Evolutionary conservation across 2,113 vertebrate genomes (phyloP), one percentile per base, ranked within the genome.

Genomic region (Chloropsis hardwickii): DNA sequence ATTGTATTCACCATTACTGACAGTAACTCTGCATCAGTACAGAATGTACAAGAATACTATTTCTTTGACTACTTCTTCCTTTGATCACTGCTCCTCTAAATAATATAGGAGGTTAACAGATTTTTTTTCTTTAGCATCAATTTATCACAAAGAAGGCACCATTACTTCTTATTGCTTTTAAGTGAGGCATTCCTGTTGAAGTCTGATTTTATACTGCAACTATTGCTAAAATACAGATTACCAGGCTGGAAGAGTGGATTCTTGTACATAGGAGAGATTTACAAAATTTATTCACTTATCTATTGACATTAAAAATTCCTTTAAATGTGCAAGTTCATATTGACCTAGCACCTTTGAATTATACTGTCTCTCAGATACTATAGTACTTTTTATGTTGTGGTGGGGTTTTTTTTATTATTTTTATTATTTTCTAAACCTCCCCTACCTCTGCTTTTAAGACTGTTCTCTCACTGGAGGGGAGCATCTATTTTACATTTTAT

Each of bases 71-170:
- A 81, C 27, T 64, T 87, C 65, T 92, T 92, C 81, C 85, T 98
- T 97, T 97, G 93, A 97, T 97, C 86, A 87, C 79, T 83, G 45
- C 12, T 97, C 25, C 76, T 96, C 86, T 97, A 97, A 98, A 97
- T 97, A 97, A 96, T 94, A 94, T 84, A 92, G 93, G 73, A 95
- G 71, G 96, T 96, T 92, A 94, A 88, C 81, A 95, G 94, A 86
- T 85, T 92, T 94, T 93, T 94, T 93, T 94, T 92, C 72, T 94
- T 97, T 83, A 92, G 45, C 71, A 61, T 94, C 77, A 89, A 56
- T 97, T 97, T 96, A 95, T 96, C 92, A 97, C 76, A 94, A 97
- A 97, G 72, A 76, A 94, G 82, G 29, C 57, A 90, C 47, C 58
- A 64, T 61, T 96, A 60, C 80, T 96, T 95, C 39, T 91, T 95